Percentiles rank a stretch among this genome's conserved stretches.
Conservation (phyloP, 2,113 vertebrate species). For the Pituophis catenifer region DNA sequence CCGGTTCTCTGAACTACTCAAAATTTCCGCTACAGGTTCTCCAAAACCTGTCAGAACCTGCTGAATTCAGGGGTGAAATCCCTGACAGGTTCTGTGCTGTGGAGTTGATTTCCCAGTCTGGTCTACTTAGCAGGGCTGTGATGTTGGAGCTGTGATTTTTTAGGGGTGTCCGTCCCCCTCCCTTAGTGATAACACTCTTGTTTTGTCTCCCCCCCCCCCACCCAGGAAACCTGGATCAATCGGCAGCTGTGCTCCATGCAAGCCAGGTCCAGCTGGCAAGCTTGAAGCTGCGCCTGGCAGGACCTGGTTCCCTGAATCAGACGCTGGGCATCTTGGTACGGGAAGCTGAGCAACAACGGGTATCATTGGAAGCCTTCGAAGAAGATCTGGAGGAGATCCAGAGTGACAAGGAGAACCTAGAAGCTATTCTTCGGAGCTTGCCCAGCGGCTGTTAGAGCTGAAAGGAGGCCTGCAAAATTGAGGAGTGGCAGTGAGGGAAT, state of each 20-base stretch:
- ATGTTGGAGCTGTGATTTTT: not conserved
- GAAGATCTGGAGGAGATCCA: conserved; percentile 79
- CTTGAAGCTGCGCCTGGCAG: conserved; percentile 71
- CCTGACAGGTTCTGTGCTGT: too few species aligned
- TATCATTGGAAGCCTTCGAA: conserved; percentile 74
- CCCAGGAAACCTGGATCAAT: conserved; percentile 53
- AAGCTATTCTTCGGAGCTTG: conserved; percentile 81
- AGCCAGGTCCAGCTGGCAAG: conserved; percentile 70
- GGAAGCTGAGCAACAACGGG: conserved; percentile 74
- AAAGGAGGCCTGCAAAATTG: conserved; percentile 37
- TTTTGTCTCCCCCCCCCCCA: not conserved
- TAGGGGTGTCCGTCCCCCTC: too few species aligned
- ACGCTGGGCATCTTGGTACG: conserved; percentile 77
- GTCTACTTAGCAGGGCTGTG: not conserved
- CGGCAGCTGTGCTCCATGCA: conserved; percentile 66
- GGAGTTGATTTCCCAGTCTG: not conserved
- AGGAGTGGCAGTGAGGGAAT: not conserved
- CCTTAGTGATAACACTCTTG: not conserved
- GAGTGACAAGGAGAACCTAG: conserved; percentile 82
- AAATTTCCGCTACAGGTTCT: too few species aligned
- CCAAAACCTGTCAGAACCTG: too few species aligned
- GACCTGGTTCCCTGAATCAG: conserved; percentile 59
- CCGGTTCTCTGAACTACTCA: too few species aligned
- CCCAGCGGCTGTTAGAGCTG: conserved; percentile 74
- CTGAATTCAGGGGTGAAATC: too few species aligned